Evolutionary conservation across 1,140 invertebrate genomes (phyloP), one percentile per base, ranked within the genome.

Genomic region (Steinernema khuongi): DNA sequence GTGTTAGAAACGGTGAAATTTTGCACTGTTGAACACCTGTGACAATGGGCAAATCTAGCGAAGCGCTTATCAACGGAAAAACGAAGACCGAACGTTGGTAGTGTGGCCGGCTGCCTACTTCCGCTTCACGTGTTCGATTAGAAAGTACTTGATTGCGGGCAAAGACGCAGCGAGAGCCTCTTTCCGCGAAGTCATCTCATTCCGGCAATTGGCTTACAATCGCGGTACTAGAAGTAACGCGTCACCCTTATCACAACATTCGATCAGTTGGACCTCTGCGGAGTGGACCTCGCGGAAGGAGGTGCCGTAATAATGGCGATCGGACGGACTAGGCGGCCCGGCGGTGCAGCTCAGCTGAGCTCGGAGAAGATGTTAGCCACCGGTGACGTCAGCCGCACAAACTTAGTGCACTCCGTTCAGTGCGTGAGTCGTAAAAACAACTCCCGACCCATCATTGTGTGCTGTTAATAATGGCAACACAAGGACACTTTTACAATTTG

Each of bases 351-450:
- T n/a, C n/a, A n/a, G n/a, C n/a, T n/a, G n/a, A n/a, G n/a, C n/a
- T n/a, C n/a, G n/a, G n/a, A n/a, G n/a, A n/a, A n/a, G n/a, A n/a
- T n/a, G n/a, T n/a, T n/a, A n/a, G n/a, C n/a, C n/a, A n/a, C n/a
- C n/a, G n/a, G n/a, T n/a, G n/a, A n/a, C n/a, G n/a, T n/a, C n/a
- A n/a, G n/a, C n/a, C n/a, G n/a, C n/a, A n/a, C n/a, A n/a, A n/a
- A n/a, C n/a, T n/a, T n/a, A n/a, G n/a, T n/a, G n/a, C n/a, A n/a
- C n/a, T n/a, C n/a, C n/a, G n/a, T n/a, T n/a, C n/a, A n/a, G n/a
- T n/a, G n/a, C n/a, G n/a, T n/a, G n/a, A n/a, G n/a, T 60, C 22
- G 50, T 60, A 60, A 17, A 60, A 60, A 26, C 50, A 60, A 60
- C 14, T n/a, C n/a, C n/a, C n/a, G n/a, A n/a, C 11, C 14, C 4